Evolutionary conservation across 37 sponge, comb jelly and placozoan genomes (phyloP).

Genomic region (Hexactinellida sp.): DNA sequence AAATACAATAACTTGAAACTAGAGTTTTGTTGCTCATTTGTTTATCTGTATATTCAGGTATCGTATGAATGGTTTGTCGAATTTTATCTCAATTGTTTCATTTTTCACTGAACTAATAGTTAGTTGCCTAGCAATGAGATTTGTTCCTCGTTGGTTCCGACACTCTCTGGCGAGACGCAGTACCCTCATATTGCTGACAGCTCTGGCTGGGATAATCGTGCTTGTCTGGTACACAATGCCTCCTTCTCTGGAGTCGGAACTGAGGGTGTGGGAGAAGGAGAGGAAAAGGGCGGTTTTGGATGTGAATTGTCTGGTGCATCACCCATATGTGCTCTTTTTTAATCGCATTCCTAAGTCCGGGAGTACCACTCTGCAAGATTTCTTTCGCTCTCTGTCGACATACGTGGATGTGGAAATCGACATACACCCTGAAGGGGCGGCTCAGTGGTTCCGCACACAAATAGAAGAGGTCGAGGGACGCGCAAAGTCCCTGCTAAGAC

Average conservation of each 20-base stretch:
- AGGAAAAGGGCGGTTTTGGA: background rate
- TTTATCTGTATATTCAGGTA: background rate
- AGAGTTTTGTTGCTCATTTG: too few relatives aligned
- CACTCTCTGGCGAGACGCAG: background rate
- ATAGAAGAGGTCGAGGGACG: conserved; percentile 20
- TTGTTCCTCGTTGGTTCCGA: background rate
- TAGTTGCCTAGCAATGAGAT: background rate
- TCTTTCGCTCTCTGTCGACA: conserved; percentile 24
- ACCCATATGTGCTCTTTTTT: conserved; percentile 34
- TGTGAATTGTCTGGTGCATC: background rate
- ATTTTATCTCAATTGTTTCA: too few relatives aligned
- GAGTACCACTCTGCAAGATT: conserved; percentile 53
- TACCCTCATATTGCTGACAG: background rate
- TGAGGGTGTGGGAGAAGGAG: background rate
- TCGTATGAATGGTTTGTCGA: background rate
- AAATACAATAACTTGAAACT: background rate
- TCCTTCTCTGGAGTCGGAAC: background rate
- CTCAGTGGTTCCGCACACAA: conserved; percentile 34
- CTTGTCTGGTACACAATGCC: background rate
- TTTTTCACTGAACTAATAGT: too few relatives aligned
- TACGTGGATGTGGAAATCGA: background rate
- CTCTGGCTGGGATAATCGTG: background rate
- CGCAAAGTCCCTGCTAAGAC: background rate
- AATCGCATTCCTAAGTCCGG: conserved; percentile 68
- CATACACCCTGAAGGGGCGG: conserved; percentile 56